Percentiles rank a stretch among this genome's conserved stretches.
Evolutionary conservation across 2,888 invertebrate species (phyloP).

Genomic region (Sceliomorpha sp.): DNA sequence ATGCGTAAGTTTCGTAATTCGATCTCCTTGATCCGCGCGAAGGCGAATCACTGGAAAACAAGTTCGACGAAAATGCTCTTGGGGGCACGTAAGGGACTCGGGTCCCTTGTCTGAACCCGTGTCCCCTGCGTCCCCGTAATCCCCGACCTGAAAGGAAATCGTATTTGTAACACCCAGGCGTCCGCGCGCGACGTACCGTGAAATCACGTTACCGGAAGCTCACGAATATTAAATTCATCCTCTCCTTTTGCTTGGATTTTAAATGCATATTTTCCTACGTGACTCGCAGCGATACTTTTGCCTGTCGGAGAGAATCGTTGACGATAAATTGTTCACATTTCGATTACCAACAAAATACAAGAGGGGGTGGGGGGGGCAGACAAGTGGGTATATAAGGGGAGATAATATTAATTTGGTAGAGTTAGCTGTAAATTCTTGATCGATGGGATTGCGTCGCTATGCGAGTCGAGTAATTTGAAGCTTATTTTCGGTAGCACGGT

Average conservation of each 20-base stretch:
- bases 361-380: no score
- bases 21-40: conserved; percentile 44
- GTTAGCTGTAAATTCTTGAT: no score
- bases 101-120: conserved; percentile 32
- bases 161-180: conserved; percentile 45
- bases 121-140: conserved; percentile 47
- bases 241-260: conserved; percentile 14
- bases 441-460: no score
- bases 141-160: conserved; percentile 47
- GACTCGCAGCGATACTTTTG: not conserved
- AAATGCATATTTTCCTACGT: conserved; percentile 7
- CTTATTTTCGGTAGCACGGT: no score
- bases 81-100: conserved; percentile 14
- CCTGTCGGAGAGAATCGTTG: no score
- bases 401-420: no score
- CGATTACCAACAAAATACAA: no score
- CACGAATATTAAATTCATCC: conserved; percentile 76
- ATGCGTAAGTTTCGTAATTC: conserved; percentile 47
- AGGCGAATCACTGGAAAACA: conserved; percentile 54
- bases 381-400: no score
- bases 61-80: conserved; percentile 46
- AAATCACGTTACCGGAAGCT: conserved; percentile 74
- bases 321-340: no score
- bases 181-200: conserved; percentile 66
- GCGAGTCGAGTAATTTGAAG: no score